Evolutionary conservation across 2,888 invertebrate genomes (phyloP).

Genomic region (Amblyteles armatorius): DNA sequence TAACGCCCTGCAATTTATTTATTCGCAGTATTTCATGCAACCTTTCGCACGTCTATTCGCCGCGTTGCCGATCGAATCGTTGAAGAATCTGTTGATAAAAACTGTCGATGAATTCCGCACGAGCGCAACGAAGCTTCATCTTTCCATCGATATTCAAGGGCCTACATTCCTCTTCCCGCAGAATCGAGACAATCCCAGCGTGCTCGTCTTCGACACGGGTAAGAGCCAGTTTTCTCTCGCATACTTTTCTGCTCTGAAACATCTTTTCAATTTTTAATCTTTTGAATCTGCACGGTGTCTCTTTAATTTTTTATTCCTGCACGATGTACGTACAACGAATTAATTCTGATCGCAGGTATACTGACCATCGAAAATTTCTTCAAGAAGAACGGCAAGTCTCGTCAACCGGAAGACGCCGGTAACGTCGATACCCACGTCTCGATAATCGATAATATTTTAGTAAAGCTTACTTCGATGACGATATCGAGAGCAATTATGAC

Average conservation of each 20-base stretch:
- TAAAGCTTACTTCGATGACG: slow-evolving; percentile 89
- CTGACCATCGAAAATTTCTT: slow-evolving; percentile 93
- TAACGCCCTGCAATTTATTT: neutral
- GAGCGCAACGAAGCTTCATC: slow-evolving; percentile 86
- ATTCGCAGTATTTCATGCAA: slow-evolving; percentile 86
- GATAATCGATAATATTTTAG: slow-evolving; percentile 89
- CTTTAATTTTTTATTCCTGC: too few species aligned
- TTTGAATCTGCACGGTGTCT: too few species aligned
- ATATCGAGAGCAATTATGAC: slow-evolving; percentile 91
- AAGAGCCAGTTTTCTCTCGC: slow-evolving; percentile 62
- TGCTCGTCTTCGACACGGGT: slow-evolving; percentile 91
- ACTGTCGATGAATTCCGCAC: slow-evolving; percentile 85
- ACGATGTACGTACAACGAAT: slow-evolving; percentile 1
- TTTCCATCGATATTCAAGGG: slow-evolving; percentile 89
- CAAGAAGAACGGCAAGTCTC: slow-evolving; percentile 85
- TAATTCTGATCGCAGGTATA: slow-evolving; percentile 86
- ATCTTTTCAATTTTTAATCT: neutral
- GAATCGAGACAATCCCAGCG: slow-evolving; percentile 91
- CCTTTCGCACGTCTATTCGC: slow-evolving; percentile 82
- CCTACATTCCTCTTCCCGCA: slow-evolving; percentile 92
- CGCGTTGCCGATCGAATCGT: slow-evolving; percentile 57
- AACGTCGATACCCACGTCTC: slow-evolving; percentile 53
- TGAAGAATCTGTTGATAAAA: slow-evolving; percentile 70
- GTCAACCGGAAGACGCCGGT: slow-evolving; percentile 61
- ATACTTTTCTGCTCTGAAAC: neutral